These are phyloP conservation scores for Rafetus swinhoei DNA, from an alignment of 2,113 vertebrate species.

Conservation along the genomic window DNA sequence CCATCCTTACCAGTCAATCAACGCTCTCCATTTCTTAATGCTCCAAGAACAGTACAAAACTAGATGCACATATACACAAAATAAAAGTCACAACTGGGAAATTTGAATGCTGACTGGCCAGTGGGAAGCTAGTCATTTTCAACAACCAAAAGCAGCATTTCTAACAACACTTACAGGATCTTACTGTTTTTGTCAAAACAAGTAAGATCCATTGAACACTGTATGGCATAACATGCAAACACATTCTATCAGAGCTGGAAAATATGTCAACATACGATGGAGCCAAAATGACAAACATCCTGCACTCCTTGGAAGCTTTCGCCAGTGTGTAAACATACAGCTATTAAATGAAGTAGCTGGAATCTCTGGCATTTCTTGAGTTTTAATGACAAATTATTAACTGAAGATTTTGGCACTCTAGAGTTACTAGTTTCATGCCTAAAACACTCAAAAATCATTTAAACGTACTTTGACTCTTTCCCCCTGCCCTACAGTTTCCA, in stretches of 20 bases:
- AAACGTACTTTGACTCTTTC: neutral
- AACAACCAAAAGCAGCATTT: constrained; percentile 58
- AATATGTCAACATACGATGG: constrained; percentile 66
- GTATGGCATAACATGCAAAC: constrained; percentile 65
- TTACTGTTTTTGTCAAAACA: constrained; percentile 69
- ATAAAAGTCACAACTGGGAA: constrained; percentile 50
- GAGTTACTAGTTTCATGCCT: constrained; percentile 63
- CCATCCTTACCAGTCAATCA: neutral
- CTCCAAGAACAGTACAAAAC: constrained; percentile 48
- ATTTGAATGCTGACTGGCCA: constrained; percentile 59
- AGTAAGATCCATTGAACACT: constrained; percentile 61
- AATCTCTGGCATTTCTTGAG: constrained; percentile 68
- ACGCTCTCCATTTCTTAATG: constrained; percentile 29
- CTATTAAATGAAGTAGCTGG: constrained; percentile 68
- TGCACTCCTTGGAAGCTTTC: constrained; percentile 61
- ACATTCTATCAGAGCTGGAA: constrained; percentile 61
- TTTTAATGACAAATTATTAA: constrained; percentile 73
- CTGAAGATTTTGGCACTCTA: constrained; percentile 53
- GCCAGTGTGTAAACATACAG: constrained; percentile 71
- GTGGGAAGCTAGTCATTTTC: constrained; percentile 58
- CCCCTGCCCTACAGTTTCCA: neutral
- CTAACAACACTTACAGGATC: constrained; percentile 64
- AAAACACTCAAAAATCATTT: constrained; percentile 53
- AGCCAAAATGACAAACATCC: constrained; percentile 67
- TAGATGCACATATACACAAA: neutral